A percentile compares a stretch with the other conserved stretches of the same genome.
These are phyloP conservation scores for Mionectes macconnelli DNA, from an alignment of 2,113 vertebrate genomes.

Conservation along the genomic window DNA sequence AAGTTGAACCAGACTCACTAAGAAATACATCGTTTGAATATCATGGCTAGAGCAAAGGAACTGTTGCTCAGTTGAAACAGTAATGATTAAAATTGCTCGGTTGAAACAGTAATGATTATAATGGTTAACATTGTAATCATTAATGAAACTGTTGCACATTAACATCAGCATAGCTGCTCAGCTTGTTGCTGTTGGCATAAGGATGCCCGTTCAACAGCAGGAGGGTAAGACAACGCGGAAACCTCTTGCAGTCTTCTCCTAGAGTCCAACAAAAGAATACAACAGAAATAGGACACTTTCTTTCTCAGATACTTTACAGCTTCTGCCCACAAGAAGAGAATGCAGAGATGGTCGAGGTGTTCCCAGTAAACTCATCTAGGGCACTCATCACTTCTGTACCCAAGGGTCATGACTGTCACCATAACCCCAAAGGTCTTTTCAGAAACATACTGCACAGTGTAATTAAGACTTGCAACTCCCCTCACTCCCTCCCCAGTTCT, in stretches of 20 bases:
- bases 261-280: not conserved
- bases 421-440: not conserved
- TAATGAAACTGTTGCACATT: not conserved
- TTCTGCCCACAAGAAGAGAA: not conserved
- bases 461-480: not conserved
- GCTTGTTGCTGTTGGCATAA: not conserved
- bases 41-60: not conserved
- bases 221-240: conserved; percentile 30
- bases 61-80: not conserved
- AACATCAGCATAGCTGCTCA: not conserved
- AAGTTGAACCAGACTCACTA: not conserved
- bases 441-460: not conserved
- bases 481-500: not conserved
- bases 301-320: not conserved
- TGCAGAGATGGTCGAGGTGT: accelerated
- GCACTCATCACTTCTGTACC: not conserved
- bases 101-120: not conserved
- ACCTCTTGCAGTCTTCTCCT: not conserved
- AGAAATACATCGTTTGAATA: not conserved
- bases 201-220: conserved; percentile 23
- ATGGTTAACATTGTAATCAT: not conserved
- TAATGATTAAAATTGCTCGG: not conserved
- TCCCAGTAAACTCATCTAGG: not conserved
- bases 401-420: not conserved
- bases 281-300: not conserved